Conservation (phyloP, 2,113 vertebrate genomes). For the Cyanocitta stelleri region DNA sequence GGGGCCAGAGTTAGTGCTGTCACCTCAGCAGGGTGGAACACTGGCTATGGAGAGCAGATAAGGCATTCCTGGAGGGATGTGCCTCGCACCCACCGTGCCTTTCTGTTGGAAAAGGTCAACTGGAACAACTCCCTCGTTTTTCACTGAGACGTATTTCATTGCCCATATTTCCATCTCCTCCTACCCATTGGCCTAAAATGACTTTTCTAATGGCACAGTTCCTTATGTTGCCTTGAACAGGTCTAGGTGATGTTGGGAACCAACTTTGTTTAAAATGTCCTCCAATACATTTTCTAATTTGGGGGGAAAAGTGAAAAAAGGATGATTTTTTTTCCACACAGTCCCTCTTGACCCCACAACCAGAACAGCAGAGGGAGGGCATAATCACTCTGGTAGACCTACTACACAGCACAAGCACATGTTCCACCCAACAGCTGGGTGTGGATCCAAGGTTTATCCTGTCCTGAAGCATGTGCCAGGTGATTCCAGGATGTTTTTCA, state of each 20-base stretch:
- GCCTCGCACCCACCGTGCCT: fast-evolving
- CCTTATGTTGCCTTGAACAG: not conserved
- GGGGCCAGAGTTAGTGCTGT: not conserved
- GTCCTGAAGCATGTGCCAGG: not conserved
- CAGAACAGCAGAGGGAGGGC: not conserved
- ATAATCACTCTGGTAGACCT: not conserved
- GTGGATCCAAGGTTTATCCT: not conserved
- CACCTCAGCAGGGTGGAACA: not conserved
- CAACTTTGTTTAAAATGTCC: not conserved
- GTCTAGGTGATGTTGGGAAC: not conserved
- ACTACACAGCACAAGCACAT: fast-evolving
- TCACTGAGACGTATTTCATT: not conserved
- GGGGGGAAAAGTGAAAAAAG: fast-evolving
- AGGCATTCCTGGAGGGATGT: not conserved
- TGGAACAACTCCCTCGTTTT: not conserved
- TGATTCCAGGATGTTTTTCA: not conserved
- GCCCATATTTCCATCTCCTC: not conserved
- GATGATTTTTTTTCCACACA: not conserved
- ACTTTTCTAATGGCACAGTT: not conserved
- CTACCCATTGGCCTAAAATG: not conserved
- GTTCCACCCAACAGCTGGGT: not conserved
- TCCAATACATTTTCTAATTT: not conserved
- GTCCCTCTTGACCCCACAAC: not conserved
- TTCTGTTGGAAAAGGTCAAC: not conserved
- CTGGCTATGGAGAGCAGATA: not conserved